These are phyloP conservation scores for Melipona quadrifasciata DNA, from an alignment of 1,140 invertebrate species.

Conservation along the genomic window DNA sequence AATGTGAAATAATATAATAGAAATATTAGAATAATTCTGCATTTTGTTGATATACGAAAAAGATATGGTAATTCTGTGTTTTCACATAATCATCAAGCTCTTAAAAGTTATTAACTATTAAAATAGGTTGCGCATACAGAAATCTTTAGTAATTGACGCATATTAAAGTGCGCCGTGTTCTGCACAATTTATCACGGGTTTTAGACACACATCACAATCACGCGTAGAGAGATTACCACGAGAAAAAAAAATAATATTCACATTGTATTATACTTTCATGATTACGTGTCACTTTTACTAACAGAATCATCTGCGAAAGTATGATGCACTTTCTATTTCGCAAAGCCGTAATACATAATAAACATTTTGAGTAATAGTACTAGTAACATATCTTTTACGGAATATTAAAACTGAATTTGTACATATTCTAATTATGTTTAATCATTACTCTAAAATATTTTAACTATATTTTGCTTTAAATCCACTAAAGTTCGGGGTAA, in stretches of 20 bases:
- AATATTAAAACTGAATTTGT: not conserved
- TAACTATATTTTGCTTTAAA: not conserved
- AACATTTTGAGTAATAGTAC: not conserved
- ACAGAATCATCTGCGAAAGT: not conserved
- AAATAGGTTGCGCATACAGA: not conserved
- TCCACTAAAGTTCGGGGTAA: too few relatives aligned
- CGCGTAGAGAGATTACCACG: not conserved
- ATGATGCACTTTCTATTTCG: not conserved
- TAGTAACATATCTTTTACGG: too few relatives aligned
- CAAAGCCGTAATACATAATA: not conserved
- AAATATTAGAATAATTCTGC: not conserved
- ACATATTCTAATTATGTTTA: not conserved
- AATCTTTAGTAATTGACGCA: constrained; percentile 14
- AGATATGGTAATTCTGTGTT: not conserved
- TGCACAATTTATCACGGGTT: constrained; percentile 32
- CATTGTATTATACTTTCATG: constrained; percentile 8
- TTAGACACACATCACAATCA: constrained; percentile 9
- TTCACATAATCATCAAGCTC: not conserved
- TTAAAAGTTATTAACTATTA: constrained; percentile 14
- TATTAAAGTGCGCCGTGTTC: constrained; percentile 9
- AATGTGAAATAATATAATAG: not conserved
- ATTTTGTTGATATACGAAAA: not conserved
- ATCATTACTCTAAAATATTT: not conserved
- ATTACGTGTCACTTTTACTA: not conserved
- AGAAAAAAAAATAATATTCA: not conserved